These are phyloP conservation scores for Nipponacmea schrenckii DNA, from an alignment of 2,888 invertebrate genomes.

Conservation along the genomic window DNA sequence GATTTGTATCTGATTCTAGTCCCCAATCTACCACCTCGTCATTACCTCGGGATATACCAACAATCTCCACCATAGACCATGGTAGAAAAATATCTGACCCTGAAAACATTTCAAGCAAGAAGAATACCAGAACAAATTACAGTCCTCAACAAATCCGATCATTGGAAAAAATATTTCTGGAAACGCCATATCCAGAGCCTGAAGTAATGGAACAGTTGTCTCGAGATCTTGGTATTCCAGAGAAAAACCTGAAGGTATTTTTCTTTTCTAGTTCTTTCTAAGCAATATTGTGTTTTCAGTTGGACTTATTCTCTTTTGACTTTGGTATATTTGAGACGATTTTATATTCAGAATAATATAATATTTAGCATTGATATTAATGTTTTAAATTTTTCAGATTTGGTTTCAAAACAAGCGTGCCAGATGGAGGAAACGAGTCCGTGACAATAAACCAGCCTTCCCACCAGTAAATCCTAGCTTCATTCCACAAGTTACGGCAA, in stretches of 20 bases:
- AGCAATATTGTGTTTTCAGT: too few relatives aligned
- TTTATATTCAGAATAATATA: too few relatives aligned
- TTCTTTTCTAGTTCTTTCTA: background rate
- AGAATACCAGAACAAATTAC: slow-evolving; percentile 46
- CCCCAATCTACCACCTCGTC: too few relatives aligned
- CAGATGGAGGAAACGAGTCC: slow-evolving; percentile 45
- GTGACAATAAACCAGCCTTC: slow-evolving; percentile 21
- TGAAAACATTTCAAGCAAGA: slow-evolving; percentile 19
- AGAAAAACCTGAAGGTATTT: slow-evolving; percentile 45
- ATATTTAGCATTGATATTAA: too few relatives aligned
- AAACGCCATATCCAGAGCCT: slow-evolving; percentile 45
- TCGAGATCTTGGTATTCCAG: slow-evolving; percentile 42
- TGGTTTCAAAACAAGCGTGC: slow-evolving; percentile 55
- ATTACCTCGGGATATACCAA: too few relatives aligned
- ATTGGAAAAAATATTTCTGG: slow-evolving; percentile 45
- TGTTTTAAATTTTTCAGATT: slow-evolving; percentile 35
- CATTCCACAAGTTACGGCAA: too few relatives aligned
- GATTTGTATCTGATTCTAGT: too few relatives aligned
- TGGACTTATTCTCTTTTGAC: too few relatives aligned
- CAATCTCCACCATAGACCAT: too few relatives aligned
- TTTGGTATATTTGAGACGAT: background rate
- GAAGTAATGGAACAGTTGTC: slow-evolving; percentile 45
- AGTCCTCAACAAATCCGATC: slow-evolving; percentile 42
- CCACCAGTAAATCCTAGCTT: too few relatives aligned
- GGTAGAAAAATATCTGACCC: too few relatives aligned